Evolutionary conservation across 2,113 vertebrate species (phyloP), one percentile per base, ranked within the genome.

Genomic region (Heloderma charlesbogerti): DNA sequence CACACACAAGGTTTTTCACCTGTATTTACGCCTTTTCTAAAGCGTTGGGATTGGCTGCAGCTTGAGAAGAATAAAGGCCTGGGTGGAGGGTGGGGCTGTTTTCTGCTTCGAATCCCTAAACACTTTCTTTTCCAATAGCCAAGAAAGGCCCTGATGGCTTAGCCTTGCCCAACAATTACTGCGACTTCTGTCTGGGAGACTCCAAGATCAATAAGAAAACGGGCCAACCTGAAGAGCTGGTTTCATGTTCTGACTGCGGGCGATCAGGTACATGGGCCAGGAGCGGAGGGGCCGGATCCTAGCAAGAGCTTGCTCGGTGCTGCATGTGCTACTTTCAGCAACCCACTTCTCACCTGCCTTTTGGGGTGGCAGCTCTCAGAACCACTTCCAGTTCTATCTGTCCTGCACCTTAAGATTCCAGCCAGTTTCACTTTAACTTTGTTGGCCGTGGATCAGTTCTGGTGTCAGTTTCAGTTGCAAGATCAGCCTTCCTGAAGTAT

Each of bases 151-250:
- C 99, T 0, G 99, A 99, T 0, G 99, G 99, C 0, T 66, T 99
- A 29, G 99, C 99, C 0, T 80, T 99, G 90, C 99, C 99, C 90
- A 99, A 99, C 96, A 99, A 99, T 85, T 99, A 99, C 97, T 99
- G 99, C 1, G 99, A 99, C 90, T 99, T 99, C 97, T 99, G 99
- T 91, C 95, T 99, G 94, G 99, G 99, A 0, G 99, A 99, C 93
- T 99, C 99, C 77, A 99, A 98, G 94, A 98, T 98, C 96, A 99
- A 99, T 95, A 99, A 99, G 97, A 99, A 99, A 90, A 99, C 99
- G 0, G 98, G 98, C 1, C 98, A 99, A 31, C 98, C 99, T 0
- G 99, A 99, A 93, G 99, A 99, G 95, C 95, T 99, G 90, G 98
- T 99, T 93, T 99, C 99, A 12, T 99, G 99, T 95, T 99, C 99